phyloP scores from a whole-genome alignment of 2,113 vertebrate species.

The Percopsis transmontana region DNA sequence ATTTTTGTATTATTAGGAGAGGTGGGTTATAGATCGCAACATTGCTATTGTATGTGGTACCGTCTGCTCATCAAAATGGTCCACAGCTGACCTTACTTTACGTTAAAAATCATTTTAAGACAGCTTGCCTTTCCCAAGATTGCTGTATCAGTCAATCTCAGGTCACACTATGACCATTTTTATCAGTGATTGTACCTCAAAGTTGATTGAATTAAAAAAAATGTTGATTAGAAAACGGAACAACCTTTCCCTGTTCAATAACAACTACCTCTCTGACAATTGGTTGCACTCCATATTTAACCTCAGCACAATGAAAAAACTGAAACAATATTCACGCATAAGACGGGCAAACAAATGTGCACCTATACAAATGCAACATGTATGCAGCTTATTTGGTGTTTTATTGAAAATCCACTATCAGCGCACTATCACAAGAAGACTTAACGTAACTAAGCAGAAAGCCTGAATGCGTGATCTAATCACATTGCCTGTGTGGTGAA shows the following conservation, averaged over 20 bases:
- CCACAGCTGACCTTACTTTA: background rate
- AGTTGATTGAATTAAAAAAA: background rate
- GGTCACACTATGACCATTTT: conserved; percentile 16
- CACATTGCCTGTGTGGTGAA: conserved; percentile 39
- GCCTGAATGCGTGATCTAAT: conserved; percentile 26
- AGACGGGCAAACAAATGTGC: conserved; percentile 1
- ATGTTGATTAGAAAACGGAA: background rate
- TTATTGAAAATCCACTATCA: conserved; percentile 19
- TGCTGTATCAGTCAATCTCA: conserved; percentile 3
- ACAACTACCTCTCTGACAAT: too few relatives aligned
- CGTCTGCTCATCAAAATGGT: too few relatives aligned
- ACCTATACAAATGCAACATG: conserved; percentile 4
- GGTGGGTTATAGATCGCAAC: too few relatives aligned
- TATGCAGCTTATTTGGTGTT: background rate
- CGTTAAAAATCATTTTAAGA: background rate
- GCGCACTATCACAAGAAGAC: too few relatives aligned
- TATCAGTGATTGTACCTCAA: background rate
- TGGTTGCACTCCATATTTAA: too few relatives aligned
- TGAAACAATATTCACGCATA: background rate
- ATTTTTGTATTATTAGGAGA: too few relatives aligned
- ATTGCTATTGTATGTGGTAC: too few relatives aligned
- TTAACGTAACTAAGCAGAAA: too few relatives aligned
- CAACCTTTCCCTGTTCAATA: too few relatives aligned
- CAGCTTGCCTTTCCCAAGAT: background rate
- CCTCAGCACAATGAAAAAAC: background rate